Evolutionary conservation across 2,113 vertebrate species (phyloP).

Genomic region (Oenanthe melanoleuca): DNA sequence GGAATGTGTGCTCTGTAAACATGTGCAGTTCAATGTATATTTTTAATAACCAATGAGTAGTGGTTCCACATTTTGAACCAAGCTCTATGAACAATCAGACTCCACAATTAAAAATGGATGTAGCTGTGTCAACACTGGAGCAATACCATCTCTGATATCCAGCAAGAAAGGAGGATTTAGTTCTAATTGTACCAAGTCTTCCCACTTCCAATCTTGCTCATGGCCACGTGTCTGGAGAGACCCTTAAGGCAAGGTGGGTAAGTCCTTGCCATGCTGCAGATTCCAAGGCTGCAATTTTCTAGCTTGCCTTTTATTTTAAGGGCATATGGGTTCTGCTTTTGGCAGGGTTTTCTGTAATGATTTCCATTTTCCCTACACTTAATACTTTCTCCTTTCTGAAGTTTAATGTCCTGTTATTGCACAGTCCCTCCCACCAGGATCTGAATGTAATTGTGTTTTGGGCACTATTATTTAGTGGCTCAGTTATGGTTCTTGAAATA

Average conservation of each 20-base stretch:
- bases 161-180: neutral
- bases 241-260: neutral
- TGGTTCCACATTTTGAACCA: neutral
- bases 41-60: neutral
- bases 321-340: neutral
- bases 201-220: neutral
- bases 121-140: neutral
- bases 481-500: constrained; percentile 37
- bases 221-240: neutral
- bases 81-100: neutral
- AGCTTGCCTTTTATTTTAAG: neutral
- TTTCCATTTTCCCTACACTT: neutral
- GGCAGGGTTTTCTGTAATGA: neutral
- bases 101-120: constrained; percentile 19
- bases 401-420: neutral
- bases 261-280: neutral
- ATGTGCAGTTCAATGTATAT: neutral
- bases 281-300: neutral
- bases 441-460: constrained; percentile 44
- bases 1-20: neutral
- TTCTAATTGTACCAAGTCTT: neutral
- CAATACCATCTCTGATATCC: neutral
- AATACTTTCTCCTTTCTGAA: neutral
- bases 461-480: constrained; percentile 45
- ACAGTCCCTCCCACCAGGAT: constrained; percentile 7